phyloP scores from a whole-genome alignment of 2,797 vertebrate species.

The Semotilus atromaculatus region DNA sequence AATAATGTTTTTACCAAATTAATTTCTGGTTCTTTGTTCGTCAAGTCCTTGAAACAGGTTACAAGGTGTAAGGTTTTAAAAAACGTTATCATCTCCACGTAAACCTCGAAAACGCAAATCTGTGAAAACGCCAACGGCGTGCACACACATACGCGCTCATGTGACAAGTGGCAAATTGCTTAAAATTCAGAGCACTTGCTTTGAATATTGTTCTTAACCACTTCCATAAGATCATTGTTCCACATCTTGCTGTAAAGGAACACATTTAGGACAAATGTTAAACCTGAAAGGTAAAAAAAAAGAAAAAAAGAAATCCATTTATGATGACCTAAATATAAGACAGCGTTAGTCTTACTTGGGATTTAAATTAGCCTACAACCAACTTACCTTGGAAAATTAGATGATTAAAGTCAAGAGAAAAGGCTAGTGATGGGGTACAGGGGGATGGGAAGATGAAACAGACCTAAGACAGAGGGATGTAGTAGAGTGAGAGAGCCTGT shows the following conservation, averaged over 20 bases:
- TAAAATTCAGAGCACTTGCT: background rate
- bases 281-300: slow-evolving; percentile 12
- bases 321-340: slow-evolving; percentile 54
- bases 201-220: slow-evolving; percentile 9
- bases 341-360: slow-evolving; percentile 32
- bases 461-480: slow-evolving; percentile 34
- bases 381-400: slow-evolving; percentile 50
- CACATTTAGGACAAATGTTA: slow-evolving; percentile 48
- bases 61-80: too few species aligned
- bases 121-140: too few species aligned
- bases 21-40: too few species aligned
- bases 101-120: too few species aligned
- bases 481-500: slow-evolving; percentile 63
- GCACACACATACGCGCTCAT: too few species aligned
- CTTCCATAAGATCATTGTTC: background rate
- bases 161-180: background rate
- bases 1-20: too few species aligned
- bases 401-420: slow-evolving; percentile 59
- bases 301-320: slow-evolving; percentile 37
- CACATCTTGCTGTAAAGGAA: slow-evolving; percentile 11
- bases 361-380: slow-evolving; percentile 59
- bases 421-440: slow-evolving; percentile 47
- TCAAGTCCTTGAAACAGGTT: too few species aligned
- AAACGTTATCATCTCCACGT: too few species aligned
- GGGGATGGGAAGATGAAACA: slow-evolving; percentile 39